Evolutionary conservation across 2,113 vertebrate genomes (phyloP).

Genomic region (Scortum barcoo): DNA sequence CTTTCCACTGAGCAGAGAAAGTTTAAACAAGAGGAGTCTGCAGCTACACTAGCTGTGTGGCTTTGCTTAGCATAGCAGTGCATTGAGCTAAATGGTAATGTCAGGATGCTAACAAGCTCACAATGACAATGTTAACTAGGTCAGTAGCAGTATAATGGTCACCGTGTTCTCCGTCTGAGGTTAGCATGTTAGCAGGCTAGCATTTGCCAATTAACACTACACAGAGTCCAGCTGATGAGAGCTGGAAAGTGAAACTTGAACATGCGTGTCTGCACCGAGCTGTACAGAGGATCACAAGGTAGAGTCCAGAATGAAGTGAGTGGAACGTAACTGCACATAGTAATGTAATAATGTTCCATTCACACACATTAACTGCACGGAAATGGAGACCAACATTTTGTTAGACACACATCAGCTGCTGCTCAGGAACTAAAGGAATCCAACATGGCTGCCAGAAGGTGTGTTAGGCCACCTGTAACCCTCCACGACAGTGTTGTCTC

Average conservation of each 20-base stretch:
- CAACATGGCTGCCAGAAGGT: conserved; percentile 12
- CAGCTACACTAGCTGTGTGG: background rate
- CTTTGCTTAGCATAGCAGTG: background rate
- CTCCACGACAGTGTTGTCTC: background rate
- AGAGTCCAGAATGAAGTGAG: background rate
- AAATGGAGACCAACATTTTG: background rate
- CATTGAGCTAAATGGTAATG: background rate
- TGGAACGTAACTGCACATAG: background rate
- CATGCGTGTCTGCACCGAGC: background rate
- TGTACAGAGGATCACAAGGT: background rate
- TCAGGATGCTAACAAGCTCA: background rate
- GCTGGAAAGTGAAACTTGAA: background rate
- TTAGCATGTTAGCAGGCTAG: conserved; percentile 3
- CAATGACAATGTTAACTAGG: background rate
- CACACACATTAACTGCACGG: conserved; percentile 4
- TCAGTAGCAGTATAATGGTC: background rate
- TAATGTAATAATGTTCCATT: background rate
- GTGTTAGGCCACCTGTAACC: background rate
- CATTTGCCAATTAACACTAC: background rate
- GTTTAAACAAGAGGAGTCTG: background rate
- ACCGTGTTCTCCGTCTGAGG: background rate
- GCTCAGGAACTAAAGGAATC: background rate
- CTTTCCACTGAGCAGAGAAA: background rate
- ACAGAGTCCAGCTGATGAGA: background rate
- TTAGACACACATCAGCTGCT: background rate